A percentile compares a stretch with the other conserved stretches of the same genome.
These are phyloP conservation scores for Microctenopoma steveboyesi DNA, from an alignment of 2,797 vertebrate genomes.

Conservation along the genomic window DNA sequence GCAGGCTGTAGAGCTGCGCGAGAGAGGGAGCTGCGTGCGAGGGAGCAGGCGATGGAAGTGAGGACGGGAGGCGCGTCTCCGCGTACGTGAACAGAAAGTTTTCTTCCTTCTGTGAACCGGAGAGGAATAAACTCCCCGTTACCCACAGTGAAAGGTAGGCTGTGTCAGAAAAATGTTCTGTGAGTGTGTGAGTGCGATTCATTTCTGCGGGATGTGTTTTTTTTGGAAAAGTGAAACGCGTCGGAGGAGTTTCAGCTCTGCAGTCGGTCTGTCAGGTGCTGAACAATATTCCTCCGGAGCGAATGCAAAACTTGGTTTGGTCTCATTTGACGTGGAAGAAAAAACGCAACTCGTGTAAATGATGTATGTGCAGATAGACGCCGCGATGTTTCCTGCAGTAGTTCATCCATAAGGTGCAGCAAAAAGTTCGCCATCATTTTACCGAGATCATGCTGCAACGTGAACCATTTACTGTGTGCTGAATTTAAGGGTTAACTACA, in stretches of 20 bases:
- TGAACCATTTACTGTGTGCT: conserved; percentile 3
- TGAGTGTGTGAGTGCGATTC: not conserved
- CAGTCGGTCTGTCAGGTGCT: conserved; percentile 49
- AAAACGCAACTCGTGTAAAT: not conserved
- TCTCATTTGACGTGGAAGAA: conserved; percentile 3
- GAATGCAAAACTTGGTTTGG: conserved; percentile 33
- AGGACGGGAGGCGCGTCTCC: conserved; percentile 38
- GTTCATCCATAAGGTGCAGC: conserved; percentile 6
- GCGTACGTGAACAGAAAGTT: conserved; percentile 42
- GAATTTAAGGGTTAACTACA: not conserved
- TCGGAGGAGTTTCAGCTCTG: conserved; percentile 6
- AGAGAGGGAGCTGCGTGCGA: conserved; percentile 23
- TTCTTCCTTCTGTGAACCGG: not conserved
- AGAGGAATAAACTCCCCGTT: conserved; percentile 42
- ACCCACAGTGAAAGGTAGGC: conserved; percentile 53
- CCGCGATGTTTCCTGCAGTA: not conserved
- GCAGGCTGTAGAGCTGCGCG: conserved; percentile 29
- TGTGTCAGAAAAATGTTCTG: not conserved
- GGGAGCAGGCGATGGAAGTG: conserved; percentile 58
- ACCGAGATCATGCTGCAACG: conserved; percentile 13
- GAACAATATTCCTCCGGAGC: conserved; percentile 40
- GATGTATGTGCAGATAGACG: not conserved
- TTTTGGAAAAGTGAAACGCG: not conserved
- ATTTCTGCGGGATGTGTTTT: too few relatives aligned
- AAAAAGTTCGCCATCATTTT: not conserved